Base-by-base conservation (phyloP, 1,140 invertebrate species). In the Probaryconus sp. region DNA sequence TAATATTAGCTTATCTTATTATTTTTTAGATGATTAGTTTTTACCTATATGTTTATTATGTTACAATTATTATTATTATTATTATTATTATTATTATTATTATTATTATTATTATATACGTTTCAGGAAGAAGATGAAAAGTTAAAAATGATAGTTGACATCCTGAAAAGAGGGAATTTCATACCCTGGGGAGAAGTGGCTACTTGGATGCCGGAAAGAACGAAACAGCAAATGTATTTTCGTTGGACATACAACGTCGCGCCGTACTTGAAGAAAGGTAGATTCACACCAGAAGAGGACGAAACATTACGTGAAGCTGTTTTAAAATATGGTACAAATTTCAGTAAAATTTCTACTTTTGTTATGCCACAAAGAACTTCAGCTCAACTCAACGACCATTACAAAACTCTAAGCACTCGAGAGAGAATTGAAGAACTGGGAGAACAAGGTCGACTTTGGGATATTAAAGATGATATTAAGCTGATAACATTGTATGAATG, bases 141-240 rank as follows among this genome's bases (percentile, higher is more conserved):
- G 43, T 79, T 94, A 1, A 70, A 83, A 9, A 81, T 86, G 42
- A 48, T 91, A 11, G 87, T 93, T 0, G 81, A 90, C 9, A 85
- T 83, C 50, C 89, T 90, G 40, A 89, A 83, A 42, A 83, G 90
- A 6, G 92, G 92, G 11, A 85, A 90, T 45, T 90, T 89, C 14
- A 91, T 92, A 48, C 90, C 92, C 3, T 94, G 93, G 92, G 84
- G 87, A 1, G 89, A 89, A 51, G 87, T 93, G 1, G 85, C 90
- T 5, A 85, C 85, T 24, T 88, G 89, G 26, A 90, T 93, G 82
- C 86, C 88, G 3, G 89, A 89, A 24, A 86, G 90, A 72, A 90
- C 89, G 0, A 92, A 91, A 76, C 88, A 89, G 1, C 92, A 93
- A 77, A 79, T 92, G 28, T 92, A 93, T 74, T 85, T 83, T 43